Evolutionary conservation across 2,113 vertebrate genomes (phyloP).

Genomic region (Festucalex cinctus): DNA sequence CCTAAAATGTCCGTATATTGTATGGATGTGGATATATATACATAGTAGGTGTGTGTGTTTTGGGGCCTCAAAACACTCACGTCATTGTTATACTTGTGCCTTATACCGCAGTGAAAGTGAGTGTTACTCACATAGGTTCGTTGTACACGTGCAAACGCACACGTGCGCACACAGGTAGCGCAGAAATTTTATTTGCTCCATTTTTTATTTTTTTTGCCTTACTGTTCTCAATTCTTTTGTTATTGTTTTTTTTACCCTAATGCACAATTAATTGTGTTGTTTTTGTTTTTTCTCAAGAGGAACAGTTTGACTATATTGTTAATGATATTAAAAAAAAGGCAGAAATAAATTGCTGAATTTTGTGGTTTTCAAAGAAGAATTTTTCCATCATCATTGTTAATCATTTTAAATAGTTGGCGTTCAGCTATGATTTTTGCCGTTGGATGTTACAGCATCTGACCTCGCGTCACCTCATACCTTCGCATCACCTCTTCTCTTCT

Average conservation of each 20-base stretch:
- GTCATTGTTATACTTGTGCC: neutral
- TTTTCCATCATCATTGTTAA: neutral
- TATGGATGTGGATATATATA: conserved; percentile 14
- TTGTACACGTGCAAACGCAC: conserved; percentile 12
- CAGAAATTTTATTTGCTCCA: neutral
- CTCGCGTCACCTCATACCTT: neutral
- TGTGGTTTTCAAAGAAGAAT: neutral
- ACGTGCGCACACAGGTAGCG: conserved; percentile 2
- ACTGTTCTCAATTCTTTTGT: neutral
- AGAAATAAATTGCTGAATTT: neutral
- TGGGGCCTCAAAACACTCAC: too few relatives aligned
- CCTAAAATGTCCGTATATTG: neutral
- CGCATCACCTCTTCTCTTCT: neutral
- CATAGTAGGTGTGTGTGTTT: conserved; percentile 9
- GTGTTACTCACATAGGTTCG: conserved; percentile 9
- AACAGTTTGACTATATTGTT: neutral
- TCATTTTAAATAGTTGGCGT: neutral
- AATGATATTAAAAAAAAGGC: neutral
- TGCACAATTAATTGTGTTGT: neutral
- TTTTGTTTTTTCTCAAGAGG: neutral
- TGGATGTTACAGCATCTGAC: too few relatives aligned
- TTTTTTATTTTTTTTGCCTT: neutral
- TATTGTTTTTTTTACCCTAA: neutral
- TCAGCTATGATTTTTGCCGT: neutral
- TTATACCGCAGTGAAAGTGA: conserved; percentile 63